These are phyloP conservation scores for Drosophila mettleri DNA, from an alignment of 2,888 invertebrate genomes.

Conservation along the genomic window DNA sequence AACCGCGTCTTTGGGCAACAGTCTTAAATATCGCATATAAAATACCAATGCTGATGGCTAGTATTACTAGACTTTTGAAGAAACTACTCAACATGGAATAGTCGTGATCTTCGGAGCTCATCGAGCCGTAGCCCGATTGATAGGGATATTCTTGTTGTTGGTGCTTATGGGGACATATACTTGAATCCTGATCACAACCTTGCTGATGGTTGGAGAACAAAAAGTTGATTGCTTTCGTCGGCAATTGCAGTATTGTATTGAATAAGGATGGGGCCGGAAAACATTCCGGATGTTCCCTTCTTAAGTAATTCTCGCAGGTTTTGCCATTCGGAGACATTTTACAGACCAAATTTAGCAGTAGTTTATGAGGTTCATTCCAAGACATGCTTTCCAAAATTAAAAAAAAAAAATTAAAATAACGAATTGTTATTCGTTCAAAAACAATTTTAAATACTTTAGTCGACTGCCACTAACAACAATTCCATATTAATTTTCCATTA, in stretches of 20 bases:
- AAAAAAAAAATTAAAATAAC: not conserved
- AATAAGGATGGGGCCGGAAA: not conserved
- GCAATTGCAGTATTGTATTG: conserved; percentile 7
- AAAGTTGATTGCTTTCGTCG: conserved; percentile 13
- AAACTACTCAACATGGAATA: not conserved
- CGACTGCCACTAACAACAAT: conserved; percentile 2
- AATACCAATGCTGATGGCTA: conserved; percentile 39
- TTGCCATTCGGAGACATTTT: conserved; percentile 22
- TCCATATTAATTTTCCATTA: not conserved
- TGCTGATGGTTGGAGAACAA: not conserved
- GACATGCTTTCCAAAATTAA: conserved; percentile 25
- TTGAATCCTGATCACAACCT: not conserved
- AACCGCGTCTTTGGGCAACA: conserved; percentile 26
- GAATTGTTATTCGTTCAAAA: not conserved
- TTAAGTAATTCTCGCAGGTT: conserved; percentile 31
- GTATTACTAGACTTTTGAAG: conserved; percentile 21
- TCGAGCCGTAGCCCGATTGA: not conserved
- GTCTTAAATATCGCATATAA: conserved; percentile 41
- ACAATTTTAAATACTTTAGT: not conserved
- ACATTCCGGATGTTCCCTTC: conserved; percentile 32
- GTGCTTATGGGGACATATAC: not conserved
- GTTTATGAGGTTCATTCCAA: conserved; percentile 25
- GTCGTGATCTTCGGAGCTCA: conserved; percentile 6
- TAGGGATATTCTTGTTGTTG: not conserved
- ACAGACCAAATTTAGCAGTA: conserved; percentile 22